Conservation (phyloP, 2,888 invertebrate genomes). For the Ectemnius cavifrons region DNA sequence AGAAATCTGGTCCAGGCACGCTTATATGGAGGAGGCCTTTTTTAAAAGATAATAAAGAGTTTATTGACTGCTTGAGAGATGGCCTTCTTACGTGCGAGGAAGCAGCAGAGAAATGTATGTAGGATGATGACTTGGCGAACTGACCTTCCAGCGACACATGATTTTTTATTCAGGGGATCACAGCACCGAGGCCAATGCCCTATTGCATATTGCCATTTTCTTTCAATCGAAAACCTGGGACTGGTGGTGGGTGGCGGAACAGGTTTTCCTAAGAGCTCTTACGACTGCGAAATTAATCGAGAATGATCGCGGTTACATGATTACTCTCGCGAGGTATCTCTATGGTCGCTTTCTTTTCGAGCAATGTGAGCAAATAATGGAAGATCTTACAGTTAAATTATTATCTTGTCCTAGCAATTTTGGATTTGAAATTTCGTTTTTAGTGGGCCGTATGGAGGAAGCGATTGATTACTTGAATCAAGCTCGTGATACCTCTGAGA, state of each 20-base stretch:
- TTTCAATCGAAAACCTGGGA: slow-evolving; percentile 62
- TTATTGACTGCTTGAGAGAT: slow-evolving; percentile 73
- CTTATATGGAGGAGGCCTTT: slow-evolving; percentile 75
- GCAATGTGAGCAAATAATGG: slow-evolving; percentile 48
- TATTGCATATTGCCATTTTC: slow-evolving; percentile 58
- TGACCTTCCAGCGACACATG: neutral
- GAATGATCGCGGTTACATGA: slow-evolving; percentile 41
- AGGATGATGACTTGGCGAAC: neutral
- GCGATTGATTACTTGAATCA: slow-evolving; percentile 58
- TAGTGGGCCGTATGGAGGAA: slow-evolving; percentile 46
- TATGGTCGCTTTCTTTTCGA: slow-evolving; percentile 68
- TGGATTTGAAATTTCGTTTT: neutral
- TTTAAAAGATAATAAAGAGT: slow-evolving; percentile 65
- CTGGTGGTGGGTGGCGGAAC: slow-evolving; percentile 71
- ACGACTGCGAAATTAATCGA: slow-evolving; percentile 42
- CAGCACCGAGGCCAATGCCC: slow-evolving; percentile 23
- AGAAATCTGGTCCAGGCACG: slow-evolving; percentile 79
- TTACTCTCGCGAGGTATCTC: slow-evolving; percentile 59
- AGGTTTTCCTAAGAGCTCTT: slow-evolving; percentile 59
- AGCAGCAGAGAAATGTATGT: slow-evolving; percentile 36
- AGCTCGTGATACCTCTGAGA: slow-evolving; percentile 55
- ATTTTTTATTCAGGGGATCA: slow-evolving; percentile 37
- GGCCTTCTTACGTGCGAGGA: slow-evolving; percentile 77
- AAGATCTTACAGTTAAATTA: neutral
- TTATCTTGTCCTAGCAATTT: neutral